Evolutionary conservation across 2,888 invertebrate species (phyloP).

Genomic region (Drosophila ustulata): DNA sequence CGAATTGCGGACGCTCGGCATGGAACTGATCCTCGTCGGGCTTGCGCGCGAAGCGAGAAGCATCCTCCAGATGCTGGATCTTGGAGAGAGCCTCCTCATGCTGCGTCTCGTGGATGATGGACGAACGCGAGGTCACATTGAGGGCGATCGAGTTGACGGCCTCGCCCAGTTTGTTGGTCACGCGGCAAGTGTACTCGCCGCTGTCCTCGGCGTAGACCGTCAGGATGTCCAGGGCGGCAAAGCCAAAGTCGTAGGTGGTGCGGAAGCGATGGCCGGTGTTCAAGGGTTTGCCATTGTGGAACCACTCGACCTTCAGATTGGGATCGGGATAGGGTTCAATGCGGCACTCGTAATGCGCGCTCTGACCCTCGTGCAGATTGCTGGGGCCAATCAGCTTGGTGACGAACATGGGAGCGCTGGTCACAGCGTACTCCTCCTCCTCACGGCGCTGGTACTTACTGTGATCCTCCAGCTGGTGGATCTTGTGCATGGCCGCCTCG

Average conservation of each 20-base stretch:
- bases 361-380: conserved; percentile 94
- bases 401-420: conserved; percentile 93
- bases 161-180: conserved; percentile 93
- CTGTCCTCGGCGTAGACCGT: conserved; percentile 97
- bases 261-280: conserved; percentile 96
- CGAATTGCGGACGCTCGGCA: conserved; percentile 95
- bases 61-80: conserved; percentile 96
- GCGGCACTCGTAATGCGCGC: conserved; percentile 96
- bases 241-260: conserved; percentile 98
- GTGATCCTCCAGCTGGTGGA: conserved; percentile 93
- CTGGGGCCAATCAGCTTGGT: conserved; percentile 94
- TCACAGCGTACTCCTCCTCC: conserved; percentile 92
- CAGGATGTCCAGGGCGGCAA: conserved; percentile 97
- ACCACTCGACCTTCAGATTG: conserved; percentile 95
- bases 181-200: conserved; percentile 95
- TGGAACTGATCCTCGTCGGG: conserved; percentile 90
- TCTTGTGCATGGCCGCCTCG: conserved; percentile 94
- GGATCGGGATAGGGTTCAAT: conserved; percentile 97
- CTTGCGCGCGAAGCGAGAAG: conserved; percentile 90
- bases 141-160: conserved; percentile 93
- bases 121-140: conserved; percentile 92
- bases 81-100: conserved; percentile 97
- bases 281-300: conserved; percentile 95
- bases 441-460: conserved; percentile 92
- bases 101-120: conserved; percentile 95